Conservation (phyloP, 1,140 invertebrate species). For the Conus betulinus region DNA sequence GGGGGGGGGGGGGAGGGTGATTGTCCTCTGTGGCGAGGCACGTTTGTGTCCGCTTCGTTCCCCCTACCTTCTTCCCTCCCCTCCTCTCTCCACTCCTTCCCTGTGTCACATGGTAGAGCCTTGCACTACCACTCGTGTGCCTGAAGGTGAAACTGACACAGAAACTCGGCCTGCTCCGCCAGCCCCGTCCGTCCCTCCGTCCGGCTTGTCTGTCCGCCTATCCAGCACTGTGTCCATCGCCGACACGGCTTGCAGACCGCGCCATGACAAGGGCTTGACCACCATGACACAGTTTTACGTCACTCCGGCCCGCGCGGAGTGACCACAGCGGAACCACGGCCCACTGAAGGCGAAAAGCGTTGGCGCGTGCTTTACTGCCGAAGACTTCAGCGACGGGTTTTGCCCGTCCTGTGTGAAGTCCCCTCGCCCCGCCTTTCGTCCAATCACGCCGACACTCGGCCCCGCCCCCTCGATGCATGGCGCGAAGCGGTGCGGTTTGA, state of each 20-base stretch:
- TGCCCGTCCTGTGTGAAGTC: constrained; percentile 18
- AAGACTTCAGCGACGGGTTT: not conserved
- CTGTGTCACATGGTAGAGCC: not conserved
- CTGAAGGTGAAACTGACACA: too few species aligned
- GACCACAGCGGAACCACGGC: too few species aligned
- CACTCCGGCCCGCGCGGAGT: too few species aligned
- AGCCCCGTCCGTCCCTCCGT: not conserved
- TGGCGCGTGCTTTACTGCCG: not conserved
- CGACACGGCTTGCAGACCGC: too few species aligned
- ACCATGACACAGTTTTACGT: too few species aligned
- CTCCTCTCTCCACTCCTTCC: not conserved
- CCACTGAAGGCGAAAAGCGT: not conserved
- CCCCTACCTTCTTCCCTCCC: not conserved
- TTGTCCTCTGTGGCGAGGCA: not conserved
- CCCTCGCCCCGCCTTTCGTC: not conserved
- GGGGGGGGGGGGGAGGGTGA: not conserved
- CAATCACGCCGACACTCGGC: not conserved
- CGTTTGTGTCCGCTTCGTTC: not conserved
- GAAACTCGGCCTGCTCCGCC: not conserved
- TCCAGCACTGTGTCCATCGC: too few species aligned
- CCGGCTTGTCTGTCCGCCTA: too few species aligned
- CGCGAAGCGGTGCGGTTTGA: not conserved
- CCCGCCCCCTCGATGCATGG: not conserved
- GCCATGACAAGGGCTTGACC: too few species aligned
- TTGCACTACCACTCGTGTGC: not conserved